Percentiles rank a stretch among this genome's conserved stretches.
Conservation (phyloP, 2,113 vertebrate genomes). For the Heliornis fulica region DNA sequence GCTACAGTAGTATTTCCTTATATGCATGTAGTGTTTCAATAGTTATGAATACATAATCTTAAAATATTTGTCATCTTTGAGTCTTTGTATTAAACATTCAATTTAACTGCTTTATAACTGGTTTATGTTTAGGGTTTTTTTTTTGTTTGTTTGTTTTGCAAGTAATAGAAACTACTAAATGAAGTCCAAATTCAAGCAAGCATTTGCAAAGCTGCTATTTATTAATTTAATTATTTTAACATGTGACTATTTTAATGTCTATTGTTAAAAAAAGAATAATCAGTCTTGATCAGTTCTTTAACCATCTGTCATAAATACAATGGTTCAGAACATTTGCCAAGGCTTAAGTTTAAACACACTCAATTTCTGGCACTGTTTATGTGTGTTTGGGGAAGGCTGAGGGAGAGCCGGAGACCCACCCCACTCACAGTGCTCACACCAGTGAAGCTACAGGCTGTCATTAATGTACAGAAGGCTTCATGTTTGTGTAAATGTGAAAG, state of each 20-base stretch:
- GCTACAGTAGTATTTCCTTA: not conserved
- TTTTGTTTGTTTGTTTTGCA: too few species aligned
- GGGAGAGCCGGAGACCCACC: not conserved
- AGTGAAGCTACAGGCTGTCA: not conserved
- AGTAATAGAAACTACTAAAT: not conserved
- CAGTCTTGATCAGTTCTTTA: not conserved
- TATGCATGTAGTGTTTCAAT: not conserved
- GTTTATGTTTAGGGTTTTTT: too few species aligned
- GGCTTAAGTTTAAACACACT: not conserved
- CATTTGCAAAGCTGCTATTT: not conserved
- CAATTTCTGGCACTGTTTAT: not conserved
- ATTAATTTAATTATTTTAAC: not conserved
- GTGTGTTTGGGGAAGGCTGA: not conserved
- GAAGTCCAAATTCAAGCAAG: not conserved
- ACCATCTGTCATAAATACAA: not conserved
- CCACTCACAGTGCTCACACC: not conserved
- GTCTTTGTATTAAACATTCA: not conserved
- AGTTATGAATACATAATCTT: not conserved
- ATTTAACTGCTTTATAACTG: not conserved
- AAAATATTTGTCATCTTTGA: not conserved
- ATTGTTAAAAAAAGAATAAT: not conserved
- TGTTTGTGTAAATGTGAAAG: not conserved
- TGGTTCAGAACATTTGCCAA: not conserved
- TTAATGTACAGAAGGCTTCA: not conserved
- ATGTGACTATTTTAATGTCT: not conserved